phyloP scores from a whole-genome alignment of 2,888 invertebrate genomes.

The Drosophila setosimentum region DNA sequence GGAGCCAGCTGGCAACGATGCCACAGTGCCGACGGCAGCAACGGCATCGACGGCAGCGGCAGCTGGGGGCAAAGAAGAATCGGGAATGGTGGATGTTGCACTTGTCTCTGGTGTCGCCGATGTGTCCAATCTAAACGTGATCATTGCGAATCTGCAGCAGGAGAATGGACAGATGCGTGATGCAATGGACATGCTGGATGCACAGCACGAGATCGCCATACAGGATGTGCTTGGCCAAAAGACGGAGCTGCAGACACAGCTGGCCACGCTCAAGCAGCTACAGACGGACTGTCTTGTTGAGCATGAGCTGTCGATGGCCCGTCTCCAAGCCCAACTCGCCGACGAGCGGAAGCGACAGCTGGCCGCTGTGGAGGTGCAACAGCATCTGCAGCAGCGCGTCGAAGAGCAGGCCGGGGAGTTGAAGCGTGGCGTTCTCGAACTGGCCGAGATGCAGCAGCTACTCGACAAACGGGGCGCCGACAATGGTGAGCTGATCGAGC shows the following conservation, averaged over 20 bases:
- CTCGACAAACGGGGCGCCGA: constrained; percentile 79
- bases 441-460: constrained; percentile 75
- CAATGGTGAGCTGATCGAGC: constrained; percentile 77
- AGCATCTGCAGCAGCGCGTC: constrained; percentile 66
- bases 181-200: constrained; percentile 90
- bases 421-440: constrained; percentile 66
- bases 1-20: constrained; percentile 81
- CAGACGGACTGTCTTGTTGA: constrained; percentile 72
- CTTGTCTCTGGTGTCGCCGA: constrained; percentile 31
- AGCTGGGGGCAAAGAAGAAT: background rate
- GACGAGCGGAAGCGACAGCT: constrained; percentile 53
- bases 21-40: constrained; percentile 31
- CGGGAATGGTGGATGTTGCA: constrained; percentile 57
- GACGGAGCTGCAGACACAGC: constrained; percentile 86
- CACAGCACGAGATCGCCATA: constrained; percentile 90
- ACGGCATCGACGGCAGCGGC: background rate
- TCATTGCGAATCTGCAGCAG: constrained; percentile 85
- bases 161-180: constrained; percentile 86
- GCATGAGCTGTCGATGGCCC: constrained; percentile 71
- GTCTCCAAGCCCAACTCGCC: constrained; percentile 63
- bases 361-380: constrained; percentile 52
- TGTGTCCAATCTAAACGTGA: constrained; percentile 81
- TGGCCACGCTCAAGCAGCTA: constrained; percentile 84
- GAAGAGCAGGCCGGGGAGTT: constrained; percentile 76
- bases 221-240: constrained; percentile 87